Conservation (phyloP, 2,888 invertebrate species). For the Stegophylla sp. region DNA sequence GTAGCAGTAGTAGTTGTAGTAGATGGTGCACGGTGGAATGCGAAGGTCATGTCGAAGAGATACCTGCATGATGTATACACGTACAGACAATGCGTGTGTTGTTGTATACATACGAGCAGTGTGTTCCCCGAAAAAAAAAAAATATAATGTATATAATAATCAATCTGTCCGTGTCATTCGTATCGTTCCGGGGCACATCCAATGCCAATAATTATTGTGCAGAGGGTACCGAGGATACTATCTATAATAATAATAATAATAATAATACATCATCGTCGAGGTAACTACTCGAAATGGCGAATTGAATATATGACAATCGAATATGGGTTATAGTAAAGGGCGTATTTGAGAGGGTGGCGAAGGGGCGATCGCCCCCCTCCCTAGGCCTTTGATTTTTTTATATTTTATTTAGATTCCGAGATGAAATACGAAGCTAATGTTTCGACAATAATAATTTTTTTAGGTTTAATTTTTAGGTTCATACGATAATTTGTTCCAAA, state of each 20-base stretch:
- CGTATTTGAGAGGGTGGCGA: too few relatives aligned
- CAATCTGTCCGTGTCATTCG: slow-evolving; percentile 35
- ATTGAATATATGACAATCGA: too few relatives aligned
- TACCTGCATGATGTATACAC: slow-evolving; percentile 29
- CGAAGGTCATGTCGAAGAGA: slow-evolving; percentile 54
- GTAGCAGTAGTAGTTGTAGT: too few relatives aligned
- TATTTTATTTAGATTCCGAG: too few relatives aligned
- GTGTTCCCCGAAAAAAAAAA: slow-evolving; percentile 31
- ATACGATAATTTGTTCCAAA: too few relatives aligned
- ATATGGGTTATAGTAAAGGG: too few relatives aligned
- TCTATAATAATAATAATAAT: background rate
- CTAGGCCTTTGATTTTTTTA: too few relatives aligned
- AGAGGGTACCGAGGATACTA: slow-evolving; percentile 8
- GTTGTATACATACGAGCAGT: background rate
- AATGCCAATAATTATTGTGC: slow-evolving; percentile 14
- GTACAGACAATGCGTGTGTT: slow-evolving; percentile 1
- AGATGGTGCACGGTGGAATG: slow-evolving; percentile 50
- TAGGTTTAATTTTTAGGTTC: too few relatives aligned
- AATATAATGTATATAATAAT: slow-evolving; percentile 17
- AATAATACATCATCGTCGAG: background rate
- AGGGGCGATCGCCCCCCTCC: too few relatives aligned
- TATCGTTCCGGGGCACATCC: slow-evolving; percentile 37
- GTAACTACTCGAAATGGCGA: background rate
- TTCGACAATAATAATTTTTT: too few relatives aligned
- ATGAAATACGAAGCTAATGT: too few relatives aligned